These are phyloP conservation scores for Brachionichthys hirsutus DNA, from an alignment of 2,113 vertebrate genomes.

Conservation along the genomic window DNA sequence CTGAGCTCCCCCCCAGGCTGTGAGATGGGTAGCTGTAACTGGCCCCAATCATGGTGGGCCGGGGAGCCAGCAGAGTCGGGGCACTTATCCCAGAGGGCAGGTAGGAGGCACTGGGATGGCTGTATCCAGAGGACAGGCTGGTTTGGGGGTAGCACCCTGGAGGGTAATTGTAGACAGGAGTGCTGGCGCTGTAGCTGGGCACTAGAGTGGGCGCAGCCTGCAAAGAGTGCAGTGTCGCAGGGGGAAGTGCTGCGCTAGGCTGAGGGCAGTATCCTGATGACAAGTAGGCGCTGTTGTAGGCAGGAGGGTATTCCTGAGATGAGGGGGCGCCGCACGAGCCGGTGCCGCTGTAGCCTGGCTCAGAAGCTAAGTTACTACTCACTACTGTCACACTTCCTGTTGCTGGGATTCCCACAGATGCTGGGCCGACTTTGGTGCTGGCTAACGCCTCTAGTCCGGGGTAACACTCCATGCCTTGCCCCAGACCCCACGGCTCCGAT, in stretches of 20 bases:
- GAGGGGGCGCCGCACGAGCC: constrained; percentile 60
- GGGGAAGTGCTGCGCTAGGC: constrained; percentile 75
- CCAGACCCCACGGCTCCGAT: constrained; percentile 83
- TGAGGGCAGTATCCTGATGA: constrained; percentile 85
- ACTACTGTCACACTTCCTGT: constrained; percentile 81
- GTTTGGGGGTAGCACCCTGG: constrained; percentile 77
- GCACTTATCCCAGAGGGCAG: constrained; percentile 83
- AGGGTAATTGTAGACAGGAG: constrained; percentile 85
- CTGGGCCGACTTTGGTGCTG: constrained; percentile 76
- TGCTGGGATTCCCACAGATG: constrained; percentile 72
- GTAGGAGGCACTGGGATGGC: constrained; percentile 83
- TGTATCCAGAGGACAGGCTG: constrained; percentile 80
- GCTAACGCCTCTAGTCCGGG: constrained; percentile 85
- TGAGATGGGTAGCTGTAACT: constrained; percentile 80
- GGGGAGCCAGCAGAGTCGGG: constrained; percentile 81
- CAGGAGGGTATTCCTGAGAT: constrained; percentile 85
- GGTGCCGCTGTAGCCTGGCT: constrained; percentile 77
- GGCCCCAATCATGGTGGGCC: constrained; percentile 74
- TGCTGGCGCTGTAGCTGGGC: constrained; percentile 81
- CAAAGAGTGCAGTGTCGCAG: constrained; percentile 69
- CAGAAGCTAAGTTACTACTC: constrained; percentile 68
- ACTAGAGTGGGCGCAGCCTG: constrained; percentile 78
- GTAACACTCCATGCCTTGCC: constrained; percentile 78
- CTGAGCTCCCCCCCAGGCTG: constrained; percentile 67
- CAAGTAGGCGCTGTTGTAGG: constrained; percentile 86